Conservation (phyloP, 2,888 invertebrate genomes). For the Mythimna pallens region DNA sequence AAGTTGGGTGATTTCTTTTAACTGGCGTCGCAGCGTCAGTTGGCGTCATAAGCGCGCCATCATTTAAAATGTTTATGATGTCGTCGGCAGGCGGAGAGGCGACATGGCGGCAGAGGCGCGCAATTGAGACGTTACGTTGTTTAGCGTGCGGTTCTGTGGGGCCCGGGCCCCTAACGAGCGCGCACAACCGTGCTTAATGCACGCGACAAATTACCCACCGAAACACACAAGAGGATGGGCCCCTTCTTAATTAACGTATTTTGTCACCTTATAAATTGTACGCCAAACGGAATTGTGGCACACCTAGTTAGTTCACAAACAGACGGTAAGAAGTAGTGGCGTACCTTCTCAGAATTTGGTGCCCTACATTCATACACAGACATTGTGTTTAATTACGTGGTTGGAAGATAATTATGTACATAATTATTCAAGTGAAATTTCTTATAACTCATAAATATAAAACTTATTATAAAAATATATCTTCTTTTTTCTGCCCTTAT, state of each 20-base stretch:
- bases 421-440: neutral
- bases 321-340: constrained; percentile 18
- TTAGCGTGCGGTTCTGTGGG: constrained; percentile 66
- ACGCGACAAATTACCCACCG: constrained; percentile 71
- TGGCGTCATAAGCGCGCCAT: constrained; percentile 69
- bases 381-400: constrained; percentile 11
- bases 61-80: constrained; percentile 74
- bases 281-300: constrained; percentile 42
- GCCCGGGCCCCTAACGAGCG: constrained; percentile 69
- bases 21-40: constrained; percentile 62
- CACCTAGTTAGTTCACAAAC: constrained; percentile 43
- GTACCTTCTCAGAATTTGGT: constrained; percentile 30
- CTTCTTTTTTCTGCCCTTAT: no score
- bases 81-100: constrained; percentile 62
- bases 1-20: constrained; percentile 49
- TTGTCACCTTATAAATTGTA: constrained; percentile 67
- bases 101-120: constrained; percentile 36
- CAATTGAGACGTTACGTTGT: constrained; percentile 77
- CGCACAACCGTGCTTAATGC: constrained; percentile 72
- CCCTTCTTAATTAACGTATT: constrained; percentile 69
- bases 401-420: no score
- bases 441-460: neutral
- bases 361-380: constrained; percentile 26
- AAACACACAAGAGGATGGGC: constrained; percentile 59
- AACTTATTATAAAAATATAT: no score